A percentile compares a stretch with the other conserved stretches of the same genome.
Evolutionary conservation across 1,140 invertebrate species (phyloP).

Genomic region (Lerema accius): DNA sequence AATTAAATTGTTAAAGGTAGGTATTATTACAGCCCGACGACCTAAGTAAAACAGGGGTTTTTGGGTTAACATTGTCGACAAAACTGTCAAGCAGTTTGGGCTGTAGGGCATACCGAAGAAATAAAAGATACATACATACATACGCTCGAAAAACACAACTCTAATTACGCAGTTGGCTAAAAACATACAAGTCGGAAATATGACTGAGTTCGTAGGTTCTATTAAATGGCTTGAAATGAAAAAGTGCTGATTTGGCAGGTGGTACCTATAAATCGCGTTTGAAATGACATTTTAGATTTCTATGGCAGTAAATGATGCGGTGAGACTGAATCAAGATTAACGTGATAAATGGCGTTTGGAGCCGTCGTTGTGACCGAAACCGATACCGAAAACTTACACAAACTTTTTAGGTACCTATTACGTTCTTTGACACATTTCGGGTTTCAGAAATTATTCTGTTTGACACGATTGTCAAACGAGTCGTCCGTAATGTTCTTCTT

Average conservation of each 20-base stretch:
- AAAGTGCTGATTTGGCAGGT: conserved; percentile 13
- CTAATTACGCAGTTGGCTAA: too few species aligned
- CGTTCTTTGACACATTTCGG: conserved; percentile 1
- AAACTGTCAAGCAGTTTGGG: too few species aligned
- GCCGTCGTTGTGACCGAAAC: conserved; percentile 9
- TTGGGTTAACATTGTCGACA: too few species aligned
- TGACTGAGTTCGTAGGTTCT: background rate
- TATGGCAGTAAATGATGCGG: conserved; percentile 26
- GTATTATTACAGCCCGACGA: too few species aligned
- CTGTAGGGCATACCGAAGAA: too few species aligned
- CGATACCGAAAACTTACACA: background rate
- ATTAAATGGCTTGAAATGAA: conserved; percentile 5
- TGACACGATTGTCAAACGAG: background rate
- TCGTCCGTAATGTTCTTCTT: too few species aligned
- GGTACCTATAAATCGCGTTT: conserved; percentile 22
- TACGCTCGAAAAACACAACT: too few species aligned
- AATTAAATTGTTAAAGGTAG: too few species aligned
- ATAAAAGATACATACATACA: too few species aligned
- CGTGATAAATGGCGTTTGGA: conserved; percentile 18
- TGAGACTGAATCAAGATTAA: conserved; percentile 27
- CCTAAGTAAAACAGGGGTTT: too few species aligned
- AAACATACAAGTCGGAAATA: background rate
- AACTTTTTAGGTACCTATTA: conserved; percentile 5
- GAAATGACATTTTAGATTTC: conserved; percentile 32
- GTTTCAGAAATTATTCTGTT: conserved; percentile 6